Evolutionary conservation across 2,113 vertebrate species (phyloP), one percentile per base, ranked within the genome.

Genomic region (Mus spicilegus): DNA sequence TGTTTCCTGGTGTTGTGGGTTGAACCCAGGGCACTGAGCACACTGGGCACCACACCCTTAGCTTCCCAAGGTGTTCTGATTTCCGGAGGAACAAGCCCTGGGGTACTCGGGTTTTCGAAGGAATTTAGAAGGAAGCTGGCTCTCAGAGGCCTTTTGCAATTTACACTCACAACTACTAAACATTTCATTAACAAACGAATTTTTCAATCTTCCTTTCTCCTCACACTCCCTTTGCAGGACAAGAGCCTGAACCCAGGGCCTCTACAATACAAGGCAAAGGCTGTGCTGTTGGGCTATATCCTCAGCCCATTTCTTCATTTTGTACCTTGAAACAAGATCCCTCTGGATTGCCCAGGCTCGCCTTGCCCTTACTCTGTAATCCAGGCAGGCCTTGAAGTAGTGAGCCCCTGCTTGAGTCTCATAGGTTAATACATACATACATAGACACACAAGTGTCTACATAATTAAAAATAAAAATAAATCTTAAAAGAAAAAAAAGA

Each of bases 1-100:
- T 28, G n/a, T 63, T 63, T 84, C n/a, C 58, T 85, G 33, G 42
- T 49, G n/a, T 65, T 46, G 54, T 9, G n/a, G 17, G 39, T 33
- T 69, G 77, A 56, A 42, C n/a, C 49, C 61, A 70, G 36, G 36
- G 49, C 36, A 17, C 12, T 1, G 13, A 22, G 26, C 24, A 11
- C 8, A 20, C 28, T 3, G 28, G 54, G 63, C 5, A 16, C 17
- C 13, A 42, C 1, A 12, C 61, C 13, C 46, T 73, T 84, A 19
- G 24, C 65, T n/a, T 87, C n/a, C 39, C 42, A n/a, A 94, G 13
- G 65, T 89, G 76, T 73, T 89, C 72, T 96, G 82, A 87, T 84
- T 63, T 69, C 51, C 51, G 49, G 67, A 89, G 73, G 58, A 91
- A 87, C 24, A 26, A 42, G 7, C 49, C 56, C 46, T 30, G 70